phyloP scores from a whole-genome alignment of 2,797 vertebrate species.

The Dromococcyx pavoninus region DNA sequence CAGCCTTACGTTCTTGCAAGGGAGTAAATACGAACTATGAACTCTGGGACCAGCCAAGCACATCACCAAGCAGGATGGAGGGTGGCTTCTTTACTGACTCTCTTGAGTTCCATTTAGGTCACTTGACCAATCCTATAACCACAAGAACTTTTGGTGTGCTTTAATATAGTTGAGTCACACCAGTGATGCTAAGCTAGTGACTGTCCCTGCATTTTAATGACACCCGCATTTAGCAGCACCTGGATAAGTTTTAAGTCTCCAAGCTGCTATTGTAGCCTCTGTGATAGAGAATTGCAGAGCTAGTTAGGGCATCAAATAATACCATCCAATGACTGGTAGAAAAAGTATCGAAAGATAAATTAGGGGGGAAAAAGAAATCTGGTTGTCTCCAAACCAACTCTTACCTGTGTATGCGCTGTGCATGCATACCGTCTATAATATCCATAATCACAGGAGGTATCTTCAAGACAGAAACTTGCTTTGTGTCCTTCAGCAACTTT shows the following conservation, averaged over 20 bases:
- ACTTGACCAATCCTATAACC: background rate
- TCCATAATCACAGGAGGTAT: conserved; percentile 96
- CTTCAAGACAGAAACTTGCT: conserved; percentile 98
- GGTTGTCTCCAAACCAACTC: background rate
- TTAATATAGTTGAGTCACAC: background rate
- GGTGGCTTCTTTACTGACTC: background rate
- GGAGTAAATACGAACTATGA: background rate
- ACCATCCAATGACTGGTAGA: background rate
- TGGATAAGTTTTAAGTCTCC: background rate
- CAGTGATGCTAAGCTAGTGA: background rate
- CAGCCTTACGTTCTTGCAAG: background rate
- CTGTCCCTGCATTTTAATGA: background rate
- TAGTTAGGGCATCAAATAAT: background rate
- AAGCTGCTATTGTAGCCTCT: background rate
- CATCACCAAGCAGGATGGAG: rapidly evolving
- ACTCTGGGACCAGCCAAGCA: background rate
- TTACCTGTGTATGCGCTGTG: conserved; percentile 93
- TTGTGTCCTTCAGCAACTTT: conserved; percentile 97
- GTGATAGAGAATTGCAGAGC: background rate
- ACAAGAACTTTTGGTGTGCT: background rate
- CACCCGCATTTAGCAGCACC: background rate
- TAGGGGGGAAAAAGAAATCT: background rate
- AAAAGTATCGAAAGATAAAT: background rate
- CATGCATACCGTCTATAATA: conserved; percentile 94
- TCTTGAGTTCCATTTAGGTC: background rate